Evolutionary conservation across 2,113 vertebrate species (phyloP), one percentile per base, ranked within the genome.

Genomic region (Tricholaema leucomelas): DNA sequence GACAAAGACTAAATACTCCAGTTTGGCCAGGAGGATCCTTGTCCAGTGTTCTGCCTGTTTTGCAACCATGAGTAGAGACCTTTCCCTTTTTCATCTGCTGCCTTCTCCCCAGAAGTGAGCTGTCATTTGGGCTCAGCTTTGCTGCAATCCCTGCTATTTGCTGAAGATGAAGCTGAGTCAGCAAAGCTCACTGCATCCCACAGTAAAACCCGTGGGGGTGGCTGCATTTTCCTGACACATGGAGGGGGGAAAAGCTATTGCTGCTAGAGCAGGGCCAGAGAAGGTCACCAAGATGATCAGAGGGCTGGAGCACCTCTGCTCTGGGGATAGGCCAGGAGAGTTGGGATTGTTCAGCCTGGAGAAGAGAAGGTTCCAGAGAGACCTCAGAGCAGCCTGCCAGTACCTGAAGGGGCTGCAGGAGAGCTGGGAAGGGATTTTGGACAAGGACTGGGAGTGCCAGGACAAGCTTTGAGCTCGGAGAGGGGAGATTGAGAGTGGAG

Each of bases 141-240:
- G 67, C 44, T 30, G 27, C 90, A 86, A 82, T 31, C 7, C 24
- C 50, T 55, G 70, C 28, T 70, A 89, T 15, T 82, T 91, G 64
- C 78, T 90, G 83, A 83, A 92, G 72, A 80, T 42, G 81, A 94
- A 82, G 54, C 42, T 75, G 69, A 87, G 85, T 90, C 90, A 83
- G 87, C 83, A 93, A 80, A 92, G 85, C 27, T 71, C 70, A 66
- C 44, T 72, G 48, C 65, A 87, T 80, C 52, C 46, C 50, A 15
- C 40, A 91, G 92, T 60, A 36, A 33, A 38, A 40, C 56, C 40
- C 16, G 30, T 42, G 50, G 76, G 63, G n/a, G 50, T 88, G 58
- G 46, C 46, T 48, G 46, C 55, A 90, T 91, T 84, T 35, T 88
- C 40, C 87, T 54, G 71, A 65, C 92, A 87, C 38, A 20, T 75